Percentiles rank a stretch among this genome's conserved stretches.
Evolutionary conservation across 1,140 invertebrate genomes (phyloP).

Genomic region (Andricus grossulariae): DNA sequence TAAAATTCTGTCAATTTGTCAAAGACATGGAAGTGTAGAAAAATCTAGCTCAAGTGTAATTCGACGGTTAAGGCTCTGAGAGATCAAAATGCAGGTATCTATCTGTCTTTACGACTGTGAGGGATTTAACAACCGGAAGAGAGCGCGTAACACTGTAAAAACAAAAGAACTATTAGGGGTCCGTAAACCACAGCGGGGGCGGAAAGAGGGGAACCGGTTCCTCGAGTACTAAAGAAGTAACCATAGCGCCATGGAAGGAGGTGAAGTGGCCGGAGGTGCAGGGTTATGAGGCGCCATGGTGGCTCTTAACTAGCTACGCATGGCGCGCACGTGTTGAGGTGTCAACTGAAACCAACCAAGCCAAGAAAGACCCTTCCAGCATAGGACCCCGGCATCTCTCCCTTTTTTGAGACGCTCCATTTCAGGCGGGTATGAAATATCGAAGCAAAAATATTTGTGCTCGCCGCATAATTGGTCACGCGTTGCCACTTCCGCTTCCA

Average conservation of each 20-base stretch:
- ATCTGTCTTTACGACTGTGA: slow-evolving; percentile 12
- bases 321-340: slow-evolving; percentile 74
- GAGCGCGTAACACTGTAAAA: slow-evolving; percentile 45
- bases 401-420: slow-evolving; percentile 55
- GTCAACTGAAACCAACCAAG: slow-evolving; percentile 60
- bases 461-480: slow-evolving; percentile 54
- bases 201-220: slow-evolving; percentile 40
- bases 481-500: slow-evolving; percentile 31
- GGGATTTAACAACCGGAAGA: slow-evolving; percentile 54
- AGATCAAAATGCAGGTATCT: slow-evolving; percentile 7
- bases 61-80: neutral
- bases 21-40: slow-evolving; percentile 1
- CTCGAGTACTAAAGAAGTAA: slow-evolving; percentile 41
- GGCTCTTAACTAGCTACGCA: slow-evolving; percentile 70
- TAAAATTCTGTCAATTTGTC: slow-evolving; percentile 22
- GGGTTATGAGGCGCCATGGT: slow-evolving; percentile 56
- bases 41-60: slow-evolving; percentile 9
- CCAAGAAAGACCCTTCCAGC: slow-evolving; percentile 53
- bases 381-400: slow-evolving; percentile 7
- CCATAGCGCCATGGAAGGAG: slow-evolving; percentile 32
- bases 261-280: slow-evolving; percentile 26
- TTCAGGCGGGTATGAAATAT: slow-evolving; percentile 62
- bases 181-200: slow-evolving; percentile 49
- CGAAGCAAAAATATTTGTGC: slow-evolving; percentile 62
- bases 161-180: slow-evolving; percentile 68